These are phyloP conservation scores for Sarotherodon lohbergeri DNA, from an alignment of 2,113 vertebrate species.

Conservation along the genomic window DNA sequence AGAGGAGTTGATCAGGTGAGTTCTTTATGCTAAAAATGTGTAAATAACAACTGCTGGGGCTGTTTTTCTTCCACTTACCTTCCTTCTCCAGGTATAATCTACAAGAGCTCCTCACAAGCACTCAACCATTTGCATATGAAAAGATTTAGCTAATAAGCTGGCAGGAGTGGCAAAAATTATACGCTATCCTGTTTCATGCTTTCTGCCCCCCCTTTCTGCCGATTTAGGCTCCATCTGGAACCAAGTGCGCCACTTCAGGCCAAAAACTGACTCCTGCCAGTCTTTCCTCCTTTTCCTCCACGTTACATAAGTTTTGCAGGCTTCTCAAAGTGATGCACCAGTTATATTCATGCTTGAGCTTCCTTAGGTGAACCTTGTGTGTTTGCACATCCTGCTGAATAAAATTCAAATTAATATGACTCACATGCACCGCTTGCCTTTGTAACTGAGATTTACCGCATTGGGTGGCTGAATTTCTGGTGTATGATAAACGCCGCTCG, in stretches of 20 bases:
- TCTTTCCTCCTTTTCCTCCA: neutral
- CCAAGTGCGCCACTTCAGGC: neutral
- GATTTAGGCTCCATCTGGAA: constrained; percentile 3
- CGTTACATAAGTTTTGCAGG: neutral
- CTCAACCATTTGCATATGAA: neutral
- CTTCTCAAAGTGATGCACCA: neutral
- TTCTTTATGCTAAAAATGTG: neutral
- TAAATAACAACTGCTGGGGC: neutral
- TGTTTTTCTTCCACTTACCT: neutral
- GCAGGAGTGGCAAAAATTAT: constrained; percentile 6
- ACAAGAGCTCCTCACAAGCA: neutral
- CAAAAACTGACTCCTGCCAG: neutral
- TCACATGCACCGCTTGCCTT: neutral
- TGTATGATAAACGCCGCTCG: neutral
- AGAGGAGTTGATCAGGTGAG: neutral
- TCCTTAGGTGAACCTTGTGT: neutral
- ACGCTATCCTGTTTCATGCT: constrained; percentile 20
- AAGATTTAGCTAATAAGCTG: constrained; percentile 4
- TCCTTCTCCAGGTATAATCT: neutral
- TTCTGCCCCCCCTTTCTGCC: neutral
- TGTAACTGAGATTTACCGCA: neutral
- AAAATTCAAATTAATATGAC: constrained; percentile 6
- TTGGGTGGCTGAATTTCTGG: neutral
- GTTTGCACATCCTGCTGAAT: neutral
- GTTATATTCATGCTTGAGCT: neutral